These are phyloP conservation scores for Ochropleura plecta DNA, from an alignment of 2,888 invertebrate genomes.

Conservation along the genomic window DNA sequence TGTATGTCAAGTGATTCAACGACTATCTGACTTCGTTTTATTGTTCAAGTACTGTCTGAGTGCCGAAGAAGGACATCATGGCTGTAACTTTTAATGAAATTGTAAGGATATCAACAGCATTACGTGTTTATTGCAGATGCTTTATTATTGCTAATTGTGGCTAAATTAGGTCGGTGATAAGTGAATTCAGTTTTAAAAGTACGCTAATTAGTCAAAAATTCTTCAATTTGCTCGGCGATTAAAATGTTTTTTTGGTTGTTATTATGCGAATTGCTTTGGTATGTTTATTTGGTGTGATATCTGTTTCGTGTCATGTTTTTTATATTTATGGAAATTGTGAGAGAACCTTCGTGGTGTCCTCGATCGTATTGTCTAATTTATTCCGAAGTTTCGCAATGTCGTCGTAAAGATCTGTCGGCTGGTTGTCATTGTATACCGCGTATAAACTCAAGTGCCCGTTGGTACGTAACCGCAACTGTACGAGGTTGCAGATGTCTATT, in stretches of 20 bases:
- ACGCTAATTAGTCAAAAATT: conserved; percentile 59
- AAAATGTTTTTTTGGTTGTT: conserved; percentile 47
- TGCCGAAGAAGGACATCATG: conserved; percentile 81
- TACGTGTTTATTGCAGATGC: conserved; percentile 74
- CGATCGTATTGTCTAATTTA: conserved; percentile 56
- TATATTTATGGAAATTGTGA: conserved; percentile 20
- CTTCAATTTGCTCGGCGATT: conserved; percentile 27
- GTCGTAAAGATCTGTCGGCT: conserved; percentile 46
- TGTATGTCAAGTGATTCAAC: conserved; percentile 86
- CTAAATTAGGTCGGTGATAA: conserved; percentile 75
- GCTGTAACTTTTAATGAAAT: conserved; percentile 80
- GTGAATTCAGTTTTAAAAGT: conserved; percentile 60
- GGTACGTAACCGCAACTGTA: conserved; percentile 46
- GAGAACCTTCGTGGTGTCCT: conserved; percentile 38
- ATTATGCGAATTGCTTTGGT: conserved; percentile 37
- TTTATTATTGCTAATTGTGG: conserved; percentile 77
- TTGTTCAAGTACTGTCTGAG: conserved; percentile 80
- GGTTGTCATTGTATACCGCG: conserved; percentile 38
- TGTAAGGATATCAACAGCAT: conserved; percentile 80
- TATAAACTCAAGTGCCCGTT: conserved; percentile 45
- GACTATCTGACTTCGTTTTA: conserved; percentile 81
- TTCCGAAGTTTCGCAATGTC: conserved; percentile 51
- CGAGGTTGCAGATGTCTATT: conserved; percentile 60
- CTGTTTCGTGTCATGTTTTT: conserved; percentile 21
- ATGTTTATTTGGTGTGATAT: conserved; percentile 39